Conservation (phyloP, 1,140 invertebrate species). For the Bombus pascuorum region DNA sequence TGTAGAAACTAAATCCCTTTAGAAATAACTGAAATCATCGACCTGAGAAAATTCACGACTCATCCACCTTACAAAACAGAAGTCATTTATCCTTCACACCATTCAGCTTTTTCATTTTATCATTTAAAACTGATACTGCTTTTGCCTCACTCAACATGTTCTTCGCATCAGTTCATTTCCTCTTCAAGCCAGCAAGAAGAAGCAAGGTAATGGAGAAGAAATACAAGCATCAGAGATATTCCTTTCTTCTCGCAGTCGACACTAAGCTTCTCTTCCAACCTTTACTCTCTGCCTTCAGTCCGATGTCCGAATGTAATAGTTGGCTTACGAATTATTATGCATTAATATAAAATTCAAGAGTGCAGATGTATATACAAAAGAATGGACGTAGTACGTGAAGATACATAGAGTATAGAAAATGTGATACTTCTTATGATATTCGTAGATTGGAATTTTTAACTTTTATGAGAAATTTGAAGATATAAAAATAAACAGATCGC, state of each 20-base stretch:
- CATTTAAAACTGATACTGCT: background rate
- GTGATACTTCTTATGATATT: no score
- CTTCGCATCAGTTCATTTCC: background rate
- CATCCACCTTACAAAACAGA: background rate
- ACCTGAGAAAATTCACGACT: background rate
- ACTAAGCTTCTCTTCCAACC: no score
- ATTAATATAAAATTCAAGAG: no score
- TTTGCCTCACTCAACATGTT: background rate
- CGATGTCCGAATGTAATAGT: slow-evolving; percentile 51
- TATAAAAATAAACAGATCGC: no score
- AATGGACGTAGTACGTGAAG: no score
- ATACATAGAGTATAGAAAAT: no score
- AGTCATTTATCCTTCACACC: slow-evolving; percentile 2
- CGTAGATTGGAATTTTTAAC: no score
- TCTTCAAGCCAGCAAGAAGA: background rate
- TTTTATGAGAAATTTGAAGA: no score
- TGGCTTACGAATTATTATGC: no score
- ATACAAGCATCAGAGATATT: background rate
- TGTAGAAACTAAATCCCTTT: no score
- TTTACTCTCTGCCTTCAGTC: background rate
- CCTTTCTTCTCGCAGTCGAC: background rate
- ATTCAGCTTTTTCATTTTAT: slow-evolving; percentile 1
- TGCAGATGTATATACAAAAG: no score
- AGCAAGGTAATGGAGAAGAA: slow-evolving; percentile 5
- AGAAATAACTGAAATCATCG: no score